Percentiles rank a stretch among this genome's conserved stretches.
Evolutionary conservation across 2,888 invertebrate species (phyloP).

Genomic region (Syritta pipiens): DNA sequence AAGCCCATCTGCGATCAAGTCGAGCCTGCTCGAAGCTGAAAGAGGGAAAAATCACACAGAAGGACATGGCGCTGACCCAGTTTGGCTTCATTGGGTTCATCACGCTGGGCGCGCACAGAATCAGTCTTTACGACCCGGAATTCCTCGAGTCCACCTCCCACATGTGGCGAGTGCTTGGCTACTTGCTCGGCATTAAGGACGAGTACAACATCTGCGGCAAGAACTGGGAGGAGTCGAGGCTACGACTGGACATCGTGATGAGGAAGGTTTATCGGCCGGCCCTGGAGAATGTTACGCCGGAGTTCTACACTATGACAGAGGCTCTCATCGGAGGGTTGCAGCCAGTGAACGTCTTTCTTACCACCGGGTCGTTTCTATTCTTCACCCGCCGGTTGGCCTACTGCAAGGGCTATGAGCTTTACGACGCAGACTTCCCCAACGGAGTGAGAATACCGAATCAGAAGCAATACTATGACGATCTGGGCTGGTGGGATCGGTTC

Average conservation of each 20-base stretch:
- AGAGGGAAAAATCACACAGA: constrained; percentile 85
- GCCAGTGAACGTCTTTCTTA: constrained; percentile 83
- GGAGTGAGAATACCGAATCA: constrained; percentile 75
- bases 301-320: constrained; percentile 84
- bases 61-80: constrained; percentile 91
- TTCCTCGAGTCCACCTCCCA: constrained; percentile 89
- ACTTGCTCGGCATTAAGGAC: constrained; percentile 90
- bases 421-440: constrained; percentile 74
- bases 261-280: constrained; percentile 83
- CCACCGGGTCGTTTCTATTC: constrained; percentile 82
- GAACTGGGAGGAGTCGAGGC: constrained; percentile 83
- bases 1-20: constrained; percentile 84
- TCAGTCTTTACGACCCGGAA: constrained; percentile 84
- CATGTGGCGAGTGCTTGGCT: constrained; percentile 91
- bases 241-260: constrained; percentile 80
- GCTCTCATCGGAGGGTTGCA: constrained; percentile 85
- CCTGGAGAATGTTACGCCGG: constrained; percentile 82
- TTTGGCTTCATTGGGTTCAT: constrained; percentile 92
- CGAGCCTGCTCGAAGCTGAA: constrained; percentile 80
- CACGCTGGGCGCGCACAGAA: constrained; percentile 82
- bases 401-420: constrained; percentile 82
- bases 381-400: constrained; percentile 81
- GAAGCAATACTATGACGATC: constrained; percentile 78
- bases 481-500: constrained; percentile 79
- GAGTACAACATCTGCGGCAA: constrained; percentile 87